Conservation (phyloP, 53 echinoderm and acorn worm genomes). For the Patiria pectinifera region DNA sequence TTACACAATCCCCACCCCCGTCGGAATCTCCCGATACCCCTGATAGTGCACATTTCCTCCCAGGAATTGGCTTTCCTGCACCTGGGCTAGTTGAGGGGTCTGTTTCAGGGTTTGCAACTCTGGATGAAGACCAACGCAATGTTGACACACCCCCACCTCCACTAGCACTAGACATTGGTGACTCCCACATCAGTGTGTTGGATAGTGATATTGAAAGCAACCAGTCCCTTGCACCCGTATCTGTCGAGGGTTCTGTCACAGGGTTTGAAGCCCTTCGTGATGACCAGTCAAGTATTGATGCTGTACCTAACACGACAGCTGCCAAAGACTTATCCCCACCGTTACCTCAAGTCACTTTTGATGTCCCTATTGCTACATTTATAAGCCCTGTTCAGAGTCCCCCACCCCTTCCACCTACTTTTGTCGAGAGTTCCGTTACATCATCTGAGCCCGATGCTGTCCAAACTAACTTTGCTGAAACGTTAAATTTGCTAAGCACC, state of each 20-base stretch:
- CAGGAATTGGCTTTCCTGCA: background rate
- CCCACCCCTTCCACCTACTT: background rate
- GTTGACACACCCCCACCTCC: background rate
- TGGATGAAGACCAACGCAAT: background rate
- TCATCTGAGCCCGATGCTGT: background rate
- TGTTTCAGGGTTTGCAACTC: background rate
- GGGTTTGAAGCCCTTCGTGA: background rate
- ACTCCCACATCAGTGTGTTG: background rate
- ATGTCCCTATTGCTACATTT: background rate
- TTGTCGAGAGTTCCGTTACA: background rate
- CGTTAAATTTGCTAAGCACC: background rate
- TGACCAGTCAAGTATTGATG: background rate
- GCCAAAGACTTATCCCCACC: background rate
- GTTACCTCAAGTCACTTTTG: background rate
- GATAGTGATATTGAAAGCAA: background rate
- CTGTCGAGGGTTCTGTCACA: background rate
- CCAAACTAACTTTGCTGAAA: background rate
- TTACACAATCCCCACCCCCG: slow-evolving; percentile 22
- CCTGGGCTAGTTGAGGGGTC: background rate
- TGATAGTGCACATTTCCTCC: background rate
- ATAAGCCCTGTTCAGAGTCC: background rate
- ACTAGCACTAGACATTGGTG: slow-evolving; percentile 3
- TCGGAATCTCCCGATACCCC: background rate
- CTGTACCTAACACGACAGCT: background rate
- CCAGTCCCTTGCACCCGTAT: background rate